Conservation (phyloP, 2,888 invertebrate genomes). For the Platynereis dumerilii region DNA sequence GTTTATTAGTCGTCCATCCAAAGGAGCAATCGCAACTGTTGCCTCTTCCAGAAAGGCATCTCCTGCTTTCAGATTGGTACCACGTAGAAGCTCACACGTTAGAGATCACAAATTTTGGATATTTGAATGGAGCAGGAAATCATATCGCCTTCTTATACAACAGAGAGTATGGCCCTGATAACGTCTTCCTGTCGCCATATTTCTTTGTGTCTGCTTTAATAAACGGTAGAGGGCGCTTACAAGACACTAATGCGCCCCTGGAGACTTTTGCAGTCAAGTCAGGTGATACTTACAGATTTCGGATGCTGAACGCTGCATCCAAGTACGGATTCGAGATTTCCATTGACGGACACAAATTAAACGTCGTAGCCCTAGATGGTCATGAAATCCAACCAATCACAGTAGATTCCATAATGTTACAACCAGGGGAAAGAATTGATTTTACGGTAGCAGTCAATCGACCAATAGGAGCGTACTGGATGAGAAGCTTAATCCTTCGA, state of each 20-base stretch:
- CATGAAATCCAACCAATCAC: neutral
- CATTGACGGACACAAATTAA: slow-evolving; percentile 1
- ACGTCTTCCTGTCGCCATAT: neutral
- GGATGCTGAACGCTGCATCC: neutral
- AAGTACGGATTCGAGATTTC: neutral
- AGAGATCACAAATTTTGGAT: no score
- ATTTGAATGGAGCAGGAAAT: no score
- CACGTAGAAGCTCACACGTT: no score
- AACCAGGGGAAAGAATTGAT: neutral
- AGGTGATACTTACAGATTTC: slow-evolving; percentile 1
- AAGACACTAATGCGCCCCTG: neutral
- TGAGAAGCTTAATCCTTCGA: neutral
- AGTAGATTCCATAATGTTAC: neutral
- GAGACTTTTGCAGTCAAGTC: neutral
- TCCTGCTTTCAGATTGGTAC: no score
- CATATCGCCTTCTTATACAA: no score
- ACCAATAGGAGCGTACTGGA: neutral
- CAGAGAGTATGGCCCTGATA: no score
- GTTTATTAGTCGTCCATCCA: slow-evolving; percentile 2
- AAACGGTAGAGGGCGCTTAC: neutral
- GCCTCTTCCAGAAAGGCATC: neutral
- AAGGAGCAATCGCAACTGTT: no score
- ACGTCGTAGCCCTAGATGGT: neutral
- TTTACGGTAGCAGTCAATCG: neutral
- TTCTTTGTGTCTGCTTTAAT: slow-evolving; percentile 4